A percentile compares a stretch with the other conserved stretches of the same genome.
Conservation (phyloP, 2,888 invertebrate genomes). For the Rhagium mordax region DNA sequence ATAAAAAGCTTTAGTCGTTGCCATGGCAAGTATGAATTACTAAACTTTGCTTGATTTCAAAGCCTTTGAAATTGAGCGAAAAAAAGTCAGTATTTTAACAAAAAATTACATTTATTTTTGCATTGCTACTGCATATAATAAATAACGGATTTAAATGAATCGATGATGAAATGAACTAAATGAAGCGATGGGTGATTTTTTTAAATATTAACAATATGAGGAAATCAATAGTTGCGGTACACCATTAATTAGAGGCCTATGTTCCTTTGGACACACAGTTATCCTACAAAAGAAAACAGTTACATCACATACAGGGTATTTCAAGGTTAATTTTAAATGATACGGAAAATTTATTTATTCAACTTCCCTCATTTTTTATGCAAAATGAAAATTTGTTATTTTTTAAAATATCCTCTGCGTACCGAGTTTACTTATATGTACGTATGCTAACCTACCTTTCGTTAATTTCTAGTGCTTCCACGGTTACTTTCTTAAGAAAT, state of each 20-base stretch:
- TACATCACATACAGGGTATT: no score
- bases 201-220: slow-evolving; percentile 63
- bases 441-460: slow-evolving; percentile 79
- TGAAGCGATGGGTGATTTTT: neutral
- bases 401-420: no score
- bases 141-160: slow-evolving; percentile 34
- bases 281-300: slow-evolving; percentile 69
- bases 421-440: no score
- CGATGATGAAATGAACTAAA: slow-evolving; percentile 2
- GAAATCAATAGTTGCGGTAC: slow-evolving; percentile 71
- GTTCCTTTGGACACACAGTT: slow-evolving; percentile 79
- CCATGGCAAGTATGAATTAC: no score
- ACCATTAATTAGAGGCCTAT: slow-evolving; percentile 79
- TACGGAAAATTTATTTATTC: no score
- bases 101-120: slow-evolving; percentile 41
- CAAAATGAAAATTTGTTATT: no score
- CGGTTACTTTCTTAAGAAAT: slow-evolving; percentile 79
- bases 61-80: no score
- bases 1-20: no score
- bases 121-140: slow-evolving; percentile 42
- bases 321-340: no score
- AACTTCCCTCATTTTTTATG: no score
- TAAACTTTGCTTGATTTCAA: no score
- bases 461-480: slow-evolving; percentile 82
- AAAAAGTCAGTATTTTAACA: slow-evolving; percentile 4